Evolutionary conservation across 2,888 invertebrate species (phyloP).

Genomic region (Ptycholaimellus sp.): DNA sequence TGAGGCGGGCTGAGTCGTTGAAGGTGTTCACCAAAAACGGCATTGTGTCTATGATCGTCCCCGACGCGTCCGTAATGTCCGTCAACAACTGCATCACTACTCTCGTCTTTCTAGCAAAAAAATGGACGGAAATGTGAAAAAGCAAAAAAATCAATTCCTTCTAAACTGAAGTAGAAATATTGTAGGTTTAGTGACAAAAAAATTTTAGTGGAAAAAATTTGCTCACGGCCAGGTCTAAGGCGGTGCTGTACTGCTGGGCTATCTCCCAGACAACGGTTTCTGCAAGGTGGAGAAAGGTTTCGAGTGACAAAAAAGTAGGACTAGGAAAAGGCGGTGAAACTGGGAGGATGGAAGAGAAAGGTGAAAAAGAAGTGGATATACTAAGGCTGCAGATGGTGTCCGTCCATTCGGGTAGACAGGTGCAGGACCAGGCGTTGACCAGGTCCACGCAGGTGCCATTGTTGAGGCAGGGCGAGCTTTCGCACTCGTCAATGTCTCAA

Average conservation of each 20-base stretch:
- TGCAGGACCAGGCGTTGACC: conserved; percentile 59
- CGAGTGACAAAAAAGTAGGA: neutral
- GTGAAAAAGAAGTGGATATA: neutral
- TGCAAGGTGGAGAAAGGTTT: neutral
- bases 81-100: too few species aligned
- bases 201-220: too few species aligned
- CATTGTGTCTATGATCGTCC: too few species aligned
- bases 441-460: conserved; percentile 68
- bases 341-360: neutral
- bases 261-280: conserved; percentile 1
- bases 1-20: too few species aligned
- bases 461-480: neutral
- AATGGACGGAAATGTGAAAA: too few species aligned
- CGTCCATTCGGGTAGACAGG: conserved; percentile 63
- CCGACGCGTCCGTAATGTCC: too few species aligned
- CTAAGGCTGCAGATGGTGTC: conserved; percentile 64
- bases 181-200: too few species aligned
- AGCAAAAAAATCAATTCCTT: too few species aligned
- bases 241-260: neutral
- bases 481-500: neutral
- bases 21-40: too few species aligned
- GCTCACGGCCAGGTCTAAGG: too few species aligned
- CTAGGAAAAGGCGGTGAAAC: neutral
- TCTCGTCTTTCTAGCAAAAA: too few species aligned
- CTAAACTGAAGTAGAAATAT: too few species aligned